Conservation (phyloP, 2,113 vertebrate species). For the Ellobius talpinus region DNA sequence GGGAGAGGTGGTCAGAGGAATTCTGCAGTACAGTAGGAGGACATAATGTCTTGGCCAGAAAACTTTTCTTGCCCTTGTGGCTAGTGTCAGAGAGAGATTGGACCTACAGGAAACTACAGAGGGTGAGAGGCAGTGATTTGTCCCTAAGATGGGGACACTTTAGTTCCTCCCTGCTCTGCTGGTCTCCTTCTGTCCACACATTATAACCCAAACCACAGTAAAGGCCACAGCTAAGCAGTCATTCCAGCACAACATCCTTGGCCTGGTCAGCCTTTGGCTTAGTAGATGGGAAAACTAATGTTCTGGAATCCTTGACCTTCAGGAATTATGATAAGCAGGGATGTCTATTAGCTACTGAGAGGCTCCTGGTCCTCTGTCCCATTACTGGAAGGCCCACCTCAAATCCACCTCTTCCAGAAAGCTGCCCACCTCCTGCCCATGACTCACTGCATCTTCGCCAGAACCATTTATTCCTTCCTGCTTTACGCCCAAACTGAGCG, state of each 20-base stretch:
- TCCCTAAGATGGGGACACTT: neutral
- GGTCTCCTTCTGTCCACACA: rapidly evolving
- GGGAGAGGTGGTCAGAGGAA: neutral
- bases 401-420: too few species aligned
- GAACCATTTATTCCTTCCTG: too few species aligned
- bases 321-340: neutral
- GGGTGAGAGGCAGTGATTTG: too few species aligned
- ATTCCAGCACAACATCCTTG: neutral
- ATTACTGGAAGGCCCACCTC: too few species aligned
- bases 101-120: neutral
- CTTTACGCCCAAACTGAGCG: too few species aligned
- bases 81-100: neutral
- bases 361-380: rapidly evolving
- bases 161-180: neutral
- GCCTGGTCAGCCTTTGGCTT: neutral
- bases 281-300: neutral
- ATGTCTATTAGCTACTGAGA: neutral
- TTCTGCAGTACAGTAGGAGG: neutral
- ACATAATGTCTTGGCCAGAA: neutral
- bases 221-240: neutral
- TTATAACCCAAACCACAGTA: neutral
- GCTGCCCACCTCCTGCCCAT: too few species aligned
- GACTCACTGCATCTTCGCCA: too few species aligned
- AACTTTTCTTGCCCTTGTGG: too few species aligned
- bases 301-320: neutral